Evolutionary conservation across 2,888 invertebrate genomes (phyloP), one percentile per base, ranked within the genome.

Genomic region (Clitarchus hookeri): DNA sequence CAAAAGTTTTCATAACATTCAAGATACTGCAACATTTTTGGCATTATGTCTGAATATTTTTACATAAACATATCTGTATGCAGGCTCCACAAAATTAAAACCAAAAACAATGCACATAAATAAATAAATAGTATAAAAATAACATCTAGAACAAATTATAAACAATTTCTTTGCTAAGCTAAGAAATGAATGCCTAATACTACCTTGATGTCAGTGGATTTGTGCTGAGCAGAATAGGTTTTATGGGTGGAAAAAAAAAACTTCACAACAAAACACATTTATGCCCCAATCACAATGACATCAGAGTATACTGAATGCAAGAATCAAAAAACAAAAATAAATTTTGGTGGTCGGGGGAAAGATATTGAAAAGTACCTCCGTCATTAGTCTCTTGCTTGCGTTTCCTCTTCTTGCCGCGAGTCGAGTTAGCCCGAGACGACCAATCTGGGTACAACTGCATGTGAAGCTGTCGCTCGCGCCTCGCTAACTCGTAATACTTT

Each of bases 361-460:
- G n/a, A 65, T 65, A 23, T 48, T 48, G 48, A 48, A 79, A 94
- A 94, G 95, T 96, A 97, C 97, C 97, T 97, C 96, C 97, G 95
- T 97, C 97, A 95, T 96, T 96, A 95, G 97, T 96, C 95, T 97
- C 97, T 96, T 97, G 97, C 95, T 97, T 97, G 96, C 97, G 96
- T 95, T 99, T 99, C 97, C 99, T 98, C 96, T 98, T 99, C 95
- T 98, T 98, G 95, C 98, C 98, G 94, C 98, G 97, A 93, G 99
- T 98, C 95, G 99, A 98, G 95, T 99, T 99, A 94, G 99, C 96
- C 94, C 99, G 98, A 94, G 97, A 97, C 94, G 97, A 97, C 99
- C 99, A 99, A 94, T 98, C 98, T 92, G 99, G 99, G 95, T 99
- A 98, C 94, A 98, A 96, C 95, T 98, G 98, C 96, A 98, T 97